Evolutionary conservation across 2,888 invertebrate species (phyloP).

Genomic region (Phengaris arion): DNA sequence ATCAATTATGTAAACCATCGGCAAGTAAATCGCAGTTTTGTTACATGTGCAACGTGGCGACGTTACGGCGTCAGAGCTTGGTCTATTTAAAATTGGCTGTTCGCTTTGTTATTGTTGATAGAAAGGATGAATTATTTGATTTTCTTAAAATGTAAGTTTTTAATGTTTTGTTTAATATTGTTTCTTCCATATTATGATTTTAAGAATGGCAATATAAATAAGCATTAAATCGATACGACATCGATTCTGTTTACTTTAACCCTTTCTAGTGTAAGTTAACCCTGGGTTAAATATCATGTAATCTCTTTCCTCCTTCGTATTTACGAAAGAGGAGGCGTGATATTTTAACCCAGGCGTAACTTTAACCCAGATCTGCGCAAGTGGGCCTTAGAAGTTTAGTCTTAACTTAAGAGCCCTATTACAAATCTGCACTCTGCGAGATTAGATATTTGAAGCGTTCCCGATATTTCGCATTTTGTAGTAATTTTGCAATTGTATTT

Average conservation of each 20-base stretch:
- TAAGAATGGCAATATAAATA: slow-evolving; percentile 73
- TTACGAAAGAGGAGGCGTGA: no score
- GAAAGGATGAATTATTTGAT: slow-evolving; percentile 65
- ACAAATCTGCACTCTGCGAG: no score
- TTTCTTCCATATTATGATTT: slow-evolving; percentile 76
- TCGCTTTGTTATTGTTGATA: slow-evolving; percentile 71
- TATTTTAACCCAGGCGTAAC: no score
- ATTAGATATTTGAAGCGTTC: no score
- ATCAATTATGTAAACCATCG: not conserved
- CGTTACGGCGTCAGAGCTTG: slow-evolving; percentile 28
- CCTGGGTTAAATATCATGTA: no score
- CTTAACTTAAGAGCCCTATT: no score
- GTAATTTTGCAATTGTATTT: no score
- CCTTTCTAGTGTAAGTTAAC: not conserved
- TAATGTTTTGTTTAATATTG: slow-evolving; percentile 66
- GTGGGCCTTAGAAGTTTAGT: no score
- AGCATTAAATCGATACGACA: slow-evolving; percentile 53
- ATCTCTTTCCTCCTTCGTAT: no score
- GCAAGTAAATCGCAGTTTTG: slow-evolving; percentile 13
- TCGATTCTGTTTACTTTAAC: slow-evolving; percentile 30
- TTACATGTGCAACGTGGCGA: slow-evolving; percentile 1
- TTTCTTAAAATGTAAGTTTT: slow-evolving; percentile 61
- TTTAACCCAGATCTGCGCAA: no score
- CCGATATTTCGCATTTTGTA: no score
- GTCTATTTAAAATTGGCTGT: slow-evolving; percentile 45